Conservation (phyloP, 2,113 vertebrate species). For the Labeo catla region DNA sequence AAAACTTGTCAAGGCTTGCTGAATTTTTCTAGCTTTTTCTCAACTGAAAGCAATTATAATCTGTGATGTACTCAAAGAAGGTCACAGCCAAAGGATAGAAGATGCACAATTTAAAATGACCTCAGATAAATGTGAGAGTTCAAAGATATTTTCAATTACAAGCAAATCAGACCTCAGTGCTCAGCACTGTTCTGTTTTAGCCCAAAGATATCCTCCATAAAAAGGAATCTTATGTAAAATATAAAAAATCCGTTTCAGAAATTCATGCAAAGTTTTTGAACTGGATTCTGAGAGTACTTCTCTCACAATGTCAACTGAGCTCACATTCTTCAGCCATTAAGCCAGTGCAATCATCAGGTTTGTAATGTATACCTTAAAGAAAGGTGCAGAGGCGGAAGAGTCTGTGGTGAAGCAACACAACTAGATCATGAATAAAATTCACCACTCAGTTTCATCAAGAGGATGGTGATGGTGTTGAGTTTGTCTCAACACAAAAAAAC, state of each 20-base stretch:
- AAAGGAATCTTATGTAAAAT: conserved; percentile 48
- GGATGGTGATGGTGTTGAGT: not conserved
- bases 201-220: conserved; percentile 58
- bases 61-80: conserved; percentile 64
- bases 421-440: conserved; percentile 2
- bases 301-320: conserved; percentile 45
- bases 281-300: not conserved
- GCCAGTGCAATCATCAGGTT: conserved; percentile 47
- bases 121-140: not conserved
- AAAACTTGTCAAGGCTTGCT: conserved; percentile 71
- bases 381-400: not conserved
- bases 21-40: conserved; percentile 62
- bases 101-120: not conserved
- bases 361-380: conserved; percentile 46
- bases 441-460: not conserved
- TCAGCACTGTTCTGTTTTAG: conserved; percentile 44
- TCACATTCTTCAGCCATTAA: conserved; percentile 49
- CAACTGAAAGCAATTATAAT: conserved; percentile 51
- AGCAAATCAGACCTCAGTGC: not conserved
- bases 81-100: conserved; percentile 54
- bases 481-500: not conserved
- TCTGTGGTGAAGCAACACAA: not conserved
- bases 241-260: conserved; percentile 34
- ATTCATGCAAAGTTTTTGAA: conserved; percentile 26
- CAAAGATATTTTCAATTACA: conserved; percentile 17